Evolutionary conservation across 1,140 invertebrate genomes (phyloP), one percentile per base, ranked within the genome.

Genomic region (Camponotus floridanus): DNA sequence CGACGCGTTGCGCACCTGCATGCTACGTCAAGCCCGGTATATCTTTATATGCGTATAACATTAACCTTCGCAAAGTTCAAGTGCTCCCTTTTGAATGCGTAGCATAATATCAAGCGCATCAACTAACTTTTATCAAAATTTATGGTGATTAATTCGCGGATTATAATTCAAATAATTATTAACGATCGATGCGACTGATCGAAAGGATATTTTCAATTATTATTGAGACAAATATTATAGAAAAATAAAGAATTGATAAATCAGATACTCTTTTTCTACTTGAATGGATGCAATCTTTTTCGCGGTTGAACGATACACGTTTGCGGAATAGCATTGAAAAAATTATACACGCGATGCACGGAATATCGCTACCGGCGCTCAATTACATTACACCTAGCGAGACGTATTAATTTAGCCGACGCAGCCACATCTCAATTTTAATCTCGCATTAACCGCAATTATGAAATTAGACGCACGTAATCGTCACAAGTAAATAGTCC

Each of bases 381-480:
- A 86, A 86, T 89, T 86, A 86, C 70, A 64, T 88, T 88, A 80
- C 67, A 70, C 68, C 73, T n/a, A 62, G 45, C 73, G 45, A 87
- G 73, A 79, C 74, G 51, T 68, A 76, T 39, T 51, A 57, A 74
- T 80, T 64, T 80, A 76, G 31, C 18, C 55, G 81, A 68, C 67
- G 42, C 67, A 48, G 70, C 45, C 18, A 83, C 74, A 81, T 86
- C 88, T 89, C 85, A 89, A 89, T 86, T 89, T 81, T 79, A 70
- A 76, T 88, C 87, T 86, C 62, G 57, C 76, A 81, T 88, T 88
- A 89, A 33, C 21, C 11, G 57, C 64, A 83, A 78, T 78, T 55
- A 87, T 68, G 86, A 78, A 76, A 87, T 85, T 87, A 88, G 70
- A 88, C 42, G 67, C 73, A 71, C 73, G 81, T 87, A 87, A 87